Evolutionary conservation across 2,888 invertebrate genomes (phyloP), one percentile per base, ranked within the genome.

Genomic region (Trissolcus japonicus): DNA sequence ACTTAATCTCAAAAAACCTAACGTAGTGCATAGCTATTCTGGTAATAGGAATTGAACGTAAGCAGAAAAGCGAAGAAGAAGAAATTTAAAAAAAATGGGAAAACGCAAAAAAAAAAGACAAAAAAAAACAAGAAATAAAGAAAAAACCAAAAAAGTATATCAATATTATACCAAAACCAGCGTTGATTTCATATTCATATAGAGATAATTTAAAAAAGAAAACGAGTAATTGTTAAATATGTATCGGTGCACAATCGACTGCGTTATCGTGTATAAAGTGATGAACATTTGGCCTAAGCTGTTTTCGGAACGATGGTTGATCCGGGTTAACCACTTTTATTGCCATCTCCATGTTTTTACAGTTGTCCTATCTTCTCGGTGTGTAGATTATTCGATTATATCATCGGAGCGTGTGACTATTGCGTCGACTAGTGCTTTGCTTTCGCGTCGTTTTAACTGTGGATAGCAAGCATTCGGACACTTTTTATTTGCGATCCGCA

Each of bases 231-330:
- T 71, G 80, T 82, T 82, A 80, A 69, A 74, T 61, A 80, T 80
- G 71, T 82, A 84, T 82, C 82, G 82, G 81, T 85, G 86, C 86
- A 84, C 86, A 83, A 84, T 84, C 79, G 83, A 83, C 79, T 82
- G 84, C 81, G 82, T 81, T 81, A 81, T 81, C 80, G 83, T 80
- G 59, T 71, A 71, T 80, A 84, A 82, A 50, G 51, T 51, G 54
- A 62, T n/a, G 17, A 55, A 35, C 29, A 68, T 85, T 84, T 85
- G 87, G 86, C 86, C 87, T 87, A 87, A 86, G 57, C 59, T 62
- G 74, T 72, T 78, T 72, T 79, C 56, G 56, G 57, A 67, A 71
- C 56, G 54, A 55, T 57, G 66, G 57, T 79, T 76, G 67, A 79
- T 69, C 65, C 35, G 35, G 35, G 65, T 76, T 69, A 62, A 75